These are phyloP conservation scores for Clanis bilineata DNA, from an alignment of 2,888 invertebrate species.

Conservation along the genomic window DNA sequence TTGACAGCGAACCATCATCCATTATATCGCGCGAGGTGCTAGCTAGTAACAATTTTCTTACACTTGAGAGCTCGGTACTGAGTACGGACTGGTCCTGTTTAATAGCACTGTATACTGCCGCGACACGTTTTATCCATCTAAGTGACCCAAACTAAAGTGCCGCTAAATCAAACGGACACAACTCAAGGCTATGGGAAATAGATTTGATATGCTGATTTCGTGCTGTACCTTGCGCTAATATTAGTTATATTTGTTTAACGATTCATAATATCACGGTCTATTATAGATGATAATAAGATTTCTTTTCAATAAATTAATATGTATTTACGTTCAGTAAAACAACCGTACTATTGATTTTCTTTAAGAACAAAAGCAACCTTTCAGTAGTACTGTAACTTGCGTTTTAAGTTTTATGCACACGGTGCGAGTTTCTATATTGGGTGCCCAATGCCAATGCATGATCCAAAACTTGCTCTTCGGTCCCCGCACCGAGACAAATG, in stretches of 20 bases:
- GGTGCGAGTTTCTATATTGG: no score
- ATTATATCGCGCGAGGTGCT: neutral
- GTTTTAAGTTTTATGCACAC: no score
- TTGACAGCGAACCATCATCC: neutral
- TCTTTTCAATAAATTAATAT: neutral
- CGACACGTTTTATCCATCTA: constrained; percentile 15
- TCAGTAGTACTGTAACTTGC: no score
- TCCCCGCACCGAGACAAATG: no score
- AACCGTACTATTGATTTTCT: neutral
- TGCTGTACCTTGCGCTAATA: constrained; percentile 37
- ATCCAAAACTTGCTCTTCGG: no score
- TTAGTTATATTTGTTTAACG: neutral
- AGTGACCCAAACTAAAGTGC: constrained; percentile 12
- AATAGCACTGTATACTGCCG: constrained; percentile 10
- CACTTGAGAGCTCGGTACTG: neutral
- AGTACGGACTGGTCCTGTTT: constrained; percentile 9
- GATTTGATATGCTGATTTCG: constrained; percentile 32
- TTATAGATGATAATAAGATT: neutral
- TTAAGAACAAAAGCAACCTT: neutral
- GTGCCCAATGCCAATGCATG: no score
- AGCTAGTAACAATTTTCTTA: constrained; percentile 15
- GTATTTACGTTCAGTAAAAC: no score
- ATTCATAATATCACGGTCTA: neutral
- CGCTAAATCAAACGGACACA: neutral
- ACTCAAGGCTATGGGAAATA: constrained; percentile 16